Evolutionary conservation across 1,140 invertebrate species (phyloP), one percentile per base, ranked within the genome.

Genomic region (Schmidtea mediterranea): DNA sequence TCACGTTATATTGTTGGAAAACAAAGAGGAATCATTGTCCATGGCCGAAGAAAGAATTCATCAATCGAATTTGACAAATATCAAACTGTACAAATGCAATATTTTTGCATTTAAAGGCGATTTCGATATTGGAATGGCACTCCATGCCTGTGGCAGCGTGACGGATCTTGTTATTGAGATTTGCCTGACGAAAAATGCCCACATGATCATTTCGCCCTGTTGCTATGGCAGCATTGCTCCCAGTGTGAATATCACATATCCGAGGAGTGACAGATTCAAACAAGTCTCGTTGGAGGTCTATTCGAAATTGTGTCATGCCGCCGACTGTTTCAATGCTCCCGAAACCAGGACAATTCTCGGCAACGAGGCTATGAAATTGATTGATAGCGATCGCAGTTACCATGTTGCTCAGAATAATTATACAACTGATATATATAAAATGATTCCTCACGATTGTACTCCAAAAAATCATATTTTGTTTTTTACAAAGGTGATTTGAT

Each of bases 61-160:
- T 12, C 69, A 73, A 51, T 66, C 89, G 46, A 62, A 69, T 0
- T 58, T 89, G 16, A 70, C 58, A 12, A 90, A 92, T 68, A 71
- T 89, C 1, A 69, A 62, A 15, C 74, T 83, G 56, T 59, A 58
- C 48, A 53, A 67, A 62, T 63, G 62, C 53, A 65, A 68, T 56
- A 48, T 71, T 43, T 67, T 67, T 51, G 68, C 69, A 52, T 73
- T 72, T 54, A 51, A 61, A 53, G 69, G 69, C 5, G 47, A 52
- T 1, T 74, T 75, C 68, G 73, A 84, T 54, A 74, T 90, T 52
- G 84, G 84, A 1, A 70, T 79, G 16, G 79, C 78, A 12, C 64
- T 94, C 39, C 86, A 92, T 69, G 84, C 83, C 1, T 94, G 86
- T 67, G 86, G 86, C 13, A 76, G 82, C 10, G 82, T 83, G 2